Conservation (phyloP, 2,888 invertebrate genomes). For the Penaeus monodon region DNA sequence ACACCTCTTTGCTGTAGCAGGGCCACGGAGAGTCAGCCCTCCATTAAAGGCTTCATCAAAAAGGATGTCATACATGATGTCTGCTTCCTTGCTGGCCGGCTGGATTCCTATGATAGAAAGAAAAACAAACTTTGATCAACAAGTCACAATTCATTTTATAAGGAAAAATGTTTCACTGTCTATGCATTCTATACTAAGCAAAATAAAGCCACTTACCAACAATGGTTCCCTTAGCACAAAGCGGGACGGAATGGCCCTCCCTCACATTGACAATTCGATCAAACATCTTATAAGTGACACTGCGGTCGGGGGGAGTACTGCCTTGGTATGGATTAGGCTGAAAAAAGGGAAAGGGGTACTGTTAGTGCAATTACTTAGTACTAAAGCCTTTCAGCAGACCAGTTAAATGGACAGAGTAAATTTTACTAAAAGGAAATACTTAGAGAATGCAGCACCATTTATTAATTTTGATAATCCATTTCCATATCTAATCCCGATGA, state of each 20-base stretch:
- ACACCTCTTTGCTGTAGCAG: constrained; percentile 71
- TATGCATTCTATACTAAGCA: not conserved
- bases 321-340: constrained; percentile 70
- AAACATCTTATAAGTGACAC: constrained; percentile 78
- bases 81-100: constrained; percentile 73
- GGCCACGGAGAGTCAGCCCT: constrained; percentile 74
- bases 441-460: too few species aligned
- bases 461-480: too few species aligned
- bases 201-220: constrained; percentile 74
- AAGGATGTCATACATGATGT: constrained; percentile 81
- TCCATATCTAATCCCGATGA: too few species aligned
- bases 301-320: constrained; percentile 78
- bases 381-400: too few species aligned
- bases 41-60: constrained; percentile 84
- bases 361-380: too few species aligned
- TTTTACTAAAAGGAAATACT: too few species aligned
- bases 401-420: too few species aligned
- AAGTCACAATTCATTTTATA: not conserved
- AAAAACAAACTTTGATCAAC: not conserved
- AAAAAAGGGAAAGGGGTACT: constrained; percentile 26
- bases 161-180: not conserved
- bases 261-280: constrained; percentile 88
- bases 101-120: constrained; percentile 71
- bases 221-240: constrained; percentile 87
- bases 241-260: constrained; percentile 81